Conservation (phyloP, 2,797 vertebrate genomes). For the Chrosomus eos region DNA sequence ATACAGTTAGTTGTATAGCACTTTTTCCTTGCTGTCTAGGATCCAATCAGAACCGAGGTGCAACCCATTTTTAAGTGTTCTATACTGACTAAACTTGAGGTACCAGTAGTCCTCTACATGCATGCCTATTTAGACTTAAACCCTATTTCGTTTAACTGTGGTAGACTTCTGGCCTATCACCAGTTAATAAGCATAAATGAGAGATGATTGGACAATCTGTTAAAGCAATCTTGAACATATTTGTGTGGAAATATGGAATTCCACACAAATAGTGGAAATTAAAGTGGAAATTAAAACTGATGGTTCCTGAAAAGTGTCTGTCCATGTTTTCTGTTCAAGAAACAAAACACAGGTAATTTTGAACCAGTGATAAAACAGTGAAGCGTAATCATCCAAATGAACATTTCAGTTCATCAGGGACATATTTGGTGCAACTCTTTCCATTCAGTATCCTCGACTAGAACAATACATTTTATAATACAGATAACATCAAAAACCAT, state of each 20-base stretch:
- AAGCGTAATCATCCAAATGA: background rate
- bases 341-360: background rate
- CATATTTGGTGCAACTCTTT: background rate
- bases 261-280: background rate
- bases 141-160: slow-evolving; percentile 64
- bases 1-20: background rate
- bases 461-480: background rate
- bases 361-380: background rate
- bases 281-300: background rate
- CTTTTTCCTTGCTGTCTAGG: background rate
- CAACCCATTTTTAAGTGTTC: background rate
- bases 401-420: background rate
- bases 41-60: background rate
- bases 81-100: slow-evolving; percentile 12
- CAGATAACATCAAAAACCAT: background rate
- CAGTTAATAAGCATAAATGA: slow-evolving; percentile 54
- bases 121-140: slow-evolving; percentile 64
- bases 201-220: background rate
- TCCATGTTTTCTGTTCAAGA: background rate
- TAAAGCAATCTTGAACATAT: background rate
- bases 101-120: slow-evolving; percentile 17
- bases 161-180: slow-evolving; percentile 53
- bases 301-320: background rate
- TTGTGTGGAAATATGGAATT: too few species aligned
- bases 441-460: background rate